phyloP scores from a whole-genome alignment of 2,888 invertebrate genomes.

The Drosophila meridionalis region DNA sequence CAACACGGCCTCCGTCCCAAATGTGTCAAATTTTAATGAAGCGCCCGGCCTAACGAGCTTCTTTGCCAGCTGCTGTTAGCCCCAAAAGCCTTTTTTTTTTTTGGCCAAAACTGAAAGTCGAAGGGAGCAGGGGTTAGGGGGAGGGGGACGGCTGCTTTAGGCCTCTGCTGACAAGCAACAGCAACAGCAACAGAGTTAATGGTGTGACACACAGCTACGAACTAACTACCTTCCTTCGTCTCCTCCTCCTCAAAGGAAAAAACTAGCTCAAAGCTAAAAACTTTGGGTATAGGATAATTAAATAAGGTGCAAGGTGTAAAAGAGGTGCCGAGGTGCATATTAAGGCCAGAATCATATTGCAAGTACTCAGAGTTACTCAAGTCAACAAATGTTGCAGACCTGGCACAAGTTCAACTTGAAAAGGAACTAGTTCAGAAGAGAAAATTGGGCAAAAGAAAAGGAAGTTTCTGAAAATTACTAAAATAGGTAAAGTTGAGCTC shows the following conservation, averaged over 20 bases:
- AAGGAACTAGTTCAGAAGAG: not conserved
- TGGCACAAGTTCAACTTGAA: not conserved
- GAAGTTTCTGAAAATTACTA: not conserved
- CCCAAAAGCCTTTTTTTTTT: conserved; percentile 5
- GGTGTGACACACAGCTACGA: conserved; percentile 33
- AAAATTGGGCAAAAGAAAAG: not conserved
- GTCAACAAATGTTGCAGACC: not conserved
- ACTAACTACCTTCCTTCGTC: not conserved
- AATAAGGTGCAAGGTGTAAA: conserved; percentile 5
- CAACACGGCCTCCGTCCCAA: conserved; percentile 34
- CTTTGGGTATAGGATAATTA: conserved; percentile 12
- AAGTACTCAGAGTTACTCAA: not conserved
- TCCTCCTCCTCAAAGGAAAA: not conserved
- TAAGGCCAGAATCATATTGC: conserved; percentile 1
- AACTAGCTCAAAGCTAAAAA: conserved; percentile 19
- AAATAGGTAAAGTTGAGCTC: not conserved
- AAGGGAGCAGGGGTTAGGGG: not conserved
- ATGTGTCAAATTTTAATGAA: conserved; percentile 77
- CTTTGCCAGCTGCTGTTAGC: conserved; percentile 22
- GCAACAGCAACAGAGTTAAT: conserved; percentile 40
- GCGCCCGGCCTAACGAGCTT: conserved; percentile 71
- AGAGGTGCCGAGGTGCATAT: not conserved
- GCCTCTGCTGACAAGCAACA: conserved; percentile 24
- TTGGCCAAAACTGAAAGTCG: conserved; percentile 1
- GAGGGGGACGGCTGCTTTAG: not conserved